Base-by-base conservation (phyloP, 2,113 vertebrate species). In the Columba janthina region DNA sequence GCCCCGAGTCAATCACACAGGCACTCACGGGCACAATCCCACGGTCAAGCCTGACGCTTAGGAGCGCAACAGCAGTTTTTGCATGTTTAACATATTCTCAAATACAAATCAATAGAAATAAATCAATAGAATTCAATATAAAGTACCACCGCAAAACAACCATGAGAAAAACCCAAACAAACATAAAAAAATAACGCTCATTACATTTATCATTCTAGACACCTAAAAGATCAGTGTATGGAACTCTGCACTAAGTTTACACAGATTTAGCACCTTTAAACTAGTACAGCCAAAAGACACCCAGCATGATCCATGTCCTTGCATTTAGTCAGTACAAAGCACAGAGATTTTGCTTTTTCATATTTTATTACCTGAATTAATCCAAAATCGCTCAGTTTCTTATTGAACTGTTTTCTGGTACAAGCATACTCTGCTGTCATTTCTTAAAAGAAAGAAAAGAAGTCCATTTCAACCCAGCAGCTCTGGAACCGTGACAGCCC, bases 401-500 rank as follows among this genome's bases (percentile, higher is more conserved):
- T 99, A 96, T 97, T 98, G 84, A 99, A 99, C 86, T 99, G 99
- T 85, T 99, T 99, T 93, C 99, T 98, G 28, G 98, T 99, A n/a
- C 98, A 98, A 15, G 99, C 99, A 31, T 99, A 99, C 16, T 99
- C 99, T 3, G 99, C 97, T 0, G 99, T 98, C 98, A 99, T 50
- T 79, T 98, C 99, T 99, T 90, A 83, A 81, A 82, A 77, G 71
- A 58, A 15, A 38, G 57, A 44, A 6, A 31, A 13, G 51, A 48
- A 6, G 29, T 28, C 15, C 40, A 34, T 57, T 51, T 86, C 38
- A 80, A 44, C 32, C 3, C 5, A 57, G 53, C 25, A 53, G 36
- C 26, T 34, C 18, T 29, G 6, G 15, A 50, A 26, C 48, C 25
- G 34, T 31, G 50, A n/a, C 6, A 77, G 22, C 40, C 21, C 12